phyloP scores from a whole-genome alignment of 2,113 vertebrate species.

The Asarcornis scutulata region DNA sequence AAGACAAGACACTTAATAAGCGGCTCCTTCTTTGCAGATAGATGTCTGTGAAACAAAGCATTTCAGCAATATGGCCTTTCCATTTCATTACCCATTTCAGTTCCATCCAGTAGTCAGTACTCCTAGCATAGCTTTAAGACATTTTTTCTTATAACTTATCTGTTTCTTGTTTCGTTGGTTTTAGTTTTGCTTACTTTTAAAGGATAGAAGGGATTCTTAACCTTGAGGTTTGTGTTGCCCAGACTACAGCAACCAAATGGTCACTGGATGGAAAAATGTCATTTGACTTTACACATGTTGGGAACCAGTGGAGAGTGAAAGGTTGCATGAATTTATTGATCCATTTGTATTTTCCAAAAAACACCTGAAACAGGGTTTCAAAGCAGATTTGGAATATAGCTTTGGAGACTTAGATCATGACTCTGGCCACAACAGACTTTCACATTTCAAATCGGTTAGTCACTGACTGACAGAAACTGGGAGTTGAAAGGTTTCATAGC shows the following conservation, averaged over 20 bases:
- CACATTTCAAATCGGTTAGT: not conserved
- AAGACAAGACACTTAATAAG: not conserved
- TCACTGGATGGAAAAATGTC: not conserved
- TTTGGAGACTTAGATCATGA: not conserved
- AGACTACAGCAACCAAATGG: not conserved
- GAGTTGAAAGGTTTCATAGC: not conserved
- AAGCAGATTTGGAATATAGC: not conserved
- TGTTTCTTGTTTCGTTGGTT: not conserved
- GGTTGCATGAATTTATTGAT: not conserved
- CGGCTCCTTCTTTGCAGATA: not conserved
- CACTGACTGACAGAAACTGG: accelerated
- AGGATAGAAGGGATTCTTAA: not conserved
- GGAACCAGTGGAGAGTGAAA: not conserved
- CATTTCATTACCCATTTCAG: not conserved
- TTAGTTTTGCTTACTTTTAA: not conserved
- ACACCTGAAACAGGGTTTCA: not conserved
- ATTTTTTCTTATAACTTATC: not conserved
- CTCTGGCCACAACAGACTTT: not conserved
- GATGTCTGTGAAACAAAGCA: not conserved
- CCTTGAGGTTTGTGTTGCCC: not conserved
- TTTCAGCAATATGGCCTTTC: not conserved
- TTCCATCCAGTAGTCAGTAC: not conserved
- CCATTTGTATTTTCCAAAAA: not conserved
- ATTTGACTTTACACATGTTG: not conserved
- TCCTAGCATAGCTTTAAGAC: not conserved